Percentiles rank a stretch among this genome's conserved stretches.
Conservation (phyloP, 2,888 invertebrate species). For the Taenaris catops region DNA sequence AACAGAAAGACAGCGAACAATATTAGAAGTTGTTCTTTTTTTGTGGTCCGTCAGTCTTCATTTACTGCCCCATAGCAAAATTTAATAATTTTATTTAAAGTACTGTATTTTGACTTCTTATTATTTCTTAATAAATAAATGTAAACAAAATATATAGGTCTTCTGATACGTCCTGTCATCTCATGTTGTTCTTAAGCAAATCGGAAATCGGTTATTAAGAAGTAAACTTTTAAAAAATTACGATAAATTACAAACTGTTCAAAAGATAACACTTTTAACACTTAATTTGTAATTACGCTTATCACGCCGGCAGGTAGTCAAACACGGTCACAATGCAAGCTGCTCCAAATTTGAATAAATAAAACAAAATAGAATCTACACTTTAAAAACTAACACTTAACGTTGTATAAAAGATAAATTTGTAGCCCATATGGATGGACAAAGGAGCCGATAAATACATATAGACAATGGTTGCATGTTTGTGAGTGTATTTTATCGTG, state of each 20-base stretch:
- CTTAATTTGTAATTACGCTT: slow-evolving; percentile 19
- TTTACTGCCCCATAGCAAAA: too few species aligned
- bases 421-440: slow-evolving; percentile 31
- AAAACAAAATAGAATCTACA: slow-evolving; percentile 26
- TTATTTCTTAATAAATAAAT: too few species aligned
- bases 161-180: too few species aligned
- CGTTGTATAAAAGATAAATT: slow-evolving; percentile 36
- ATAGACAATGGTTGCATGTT: slow-evolving; percentile 26
- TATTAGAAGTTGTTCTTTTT: too few species aligned
- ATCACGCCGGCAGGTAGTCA: slow-evolving; percentile 15
- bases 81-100: too few species aligned
- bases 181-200: too few species aligned
- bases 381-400: slow-evolving; percentile 31
- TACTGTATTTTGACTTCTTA: too few species aligned
- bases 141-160: too few species aligned
- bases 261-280: slow-evolving; percentile 2
- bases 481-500: slow-evolving; percentile 45
- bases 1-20: too few species aligned
- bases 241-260: slow-evolving; percentile 1
- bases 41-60: too few species aligned
- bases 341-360: slow-evolving; percentile 25
- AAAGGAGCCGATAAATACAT: slow-evolving; percentile 54
- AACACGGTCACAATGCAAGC: slow-evolving; percentile 11
- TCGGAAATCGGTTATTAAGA: too few species aligned
- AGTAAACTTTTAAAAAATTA: slow-evolving; percentile 5